Percentiles rank a stretch among this genome's conserved stretches.
Evolutionary conservation across 2,113 vertebrate genomes (phyloP).

Genomic region (Hippocampus guttulatus): DNA sequence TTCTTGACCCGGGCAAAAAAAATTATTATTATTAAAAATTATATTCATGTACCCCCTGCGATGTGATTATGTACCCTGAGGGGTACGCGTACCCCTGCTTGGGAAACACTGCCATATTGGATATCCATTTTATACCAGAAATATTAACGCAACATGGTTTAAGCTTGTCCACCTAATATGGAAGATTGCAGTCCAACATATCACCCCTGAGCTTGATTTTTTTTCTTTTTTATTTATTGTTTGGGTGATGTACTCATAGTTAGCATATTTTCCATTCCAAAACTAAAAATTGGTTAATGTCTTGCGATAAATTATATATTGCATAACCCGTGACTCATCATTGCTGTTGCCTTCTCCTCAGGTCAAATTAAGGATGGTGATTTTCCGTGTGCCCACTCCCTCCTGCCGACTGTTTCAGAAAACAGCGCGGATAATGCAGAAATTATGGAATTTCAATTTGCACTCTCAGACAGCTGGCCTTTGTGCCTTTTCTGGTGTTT

Average conservation of each 20-base stretch:
- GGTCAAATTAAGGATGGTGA: conserved; percentile 32
- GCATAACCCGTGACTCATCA: not conserved
- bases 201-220: not conserved
- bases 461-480: conserved; percentile 16
- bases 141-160: conserved; percentile 1
- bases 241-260: not conserved
- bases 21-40: no score
- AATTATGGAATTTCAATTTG: conserved; percentile 33
- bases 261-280: not conserved
- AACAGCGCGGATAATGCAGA: conserved; percentile 33
- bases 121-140: not conserved
- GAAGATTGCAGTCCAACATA: not conserved
- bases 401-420: conserved; percentile 33
- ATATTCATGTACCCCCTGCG: no score
- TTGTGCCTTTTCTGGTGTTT: conserved; percentile 33
- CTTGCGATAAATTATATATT: not conserved
- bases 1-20: no score
- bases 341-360: conserved; percentile 18
- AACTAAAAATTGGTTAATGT: not conserved
- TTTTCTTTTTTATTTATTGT: not conserved
- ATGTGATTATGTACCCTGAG: no score
- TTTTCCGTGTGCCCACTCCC: conserved; percentile 18
- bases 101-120: no score
- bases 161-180: not conserved
- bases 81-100: no score